Base-by-base conservation (phyloP, 1,140 invertebrate genomes). In the Hydropsyche tenuis region DNA sequence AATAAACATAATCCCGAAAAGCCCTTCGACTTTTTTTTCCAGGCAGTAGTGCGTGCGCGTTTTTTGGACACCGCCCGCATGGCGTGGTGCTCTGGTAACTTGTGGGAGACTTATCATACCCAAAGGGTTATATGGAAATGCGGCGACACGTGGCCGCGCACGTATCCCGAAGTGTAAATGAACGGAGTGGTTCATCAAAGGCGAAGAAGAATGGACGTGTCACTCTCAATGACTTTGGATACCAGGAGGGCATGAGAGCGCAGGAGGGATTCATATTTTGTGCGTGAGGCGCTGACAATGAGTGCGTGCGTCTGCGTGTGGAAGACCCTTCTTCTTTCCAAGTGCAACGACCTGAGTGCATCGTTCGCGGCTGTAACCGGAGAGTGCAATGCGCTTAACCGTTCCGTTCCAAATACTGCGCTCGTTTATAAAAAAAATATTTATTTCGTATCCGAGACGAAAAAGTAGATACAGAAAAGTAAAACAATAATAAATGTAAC, bases 151-250 rank as follows among this genome's bases (percentile, higher is more conserved):
- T 74, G 75, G 70, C 43, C 43, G 22, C 42, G 56, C 18, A 14
- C 18, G 30, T 73, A 20, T 14, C 48, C 42, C 30, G 73, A 69
- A 12, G 75, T 74, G 75, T 70, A 74, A 77, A 77, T 77, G 75
- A 77, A 74, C 51, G 62, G 70, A 69, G 73, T 72, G 75, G 68
- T 68, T 77, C 75, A 77, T 77, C 75, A 77, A 74, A 75, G 73
- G 51, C 48, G 68, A 77, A 75, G 73, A 77, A 77, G 76, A 77
- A 77, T 77, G 76, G 76, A 77, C 76, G 76, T 77, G 76, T 77
- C 76, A 77, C 73, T 77, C 76, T 75, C 76, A 77, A 77, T 77
- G 76, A 77, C 76, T 77, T 75, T 73, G 72, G 62, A 63, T 63
- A 75, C 48, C 65, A 64, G 76, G 70, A 45, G 30, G 64, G 37